A percentile compares a stretch with the other conserved stretches of the same genome.
Evolutionary conservation across 2,888 invertebrate species (phyloP).

Genomic region (Alloscopus bannaensis): DNA sequence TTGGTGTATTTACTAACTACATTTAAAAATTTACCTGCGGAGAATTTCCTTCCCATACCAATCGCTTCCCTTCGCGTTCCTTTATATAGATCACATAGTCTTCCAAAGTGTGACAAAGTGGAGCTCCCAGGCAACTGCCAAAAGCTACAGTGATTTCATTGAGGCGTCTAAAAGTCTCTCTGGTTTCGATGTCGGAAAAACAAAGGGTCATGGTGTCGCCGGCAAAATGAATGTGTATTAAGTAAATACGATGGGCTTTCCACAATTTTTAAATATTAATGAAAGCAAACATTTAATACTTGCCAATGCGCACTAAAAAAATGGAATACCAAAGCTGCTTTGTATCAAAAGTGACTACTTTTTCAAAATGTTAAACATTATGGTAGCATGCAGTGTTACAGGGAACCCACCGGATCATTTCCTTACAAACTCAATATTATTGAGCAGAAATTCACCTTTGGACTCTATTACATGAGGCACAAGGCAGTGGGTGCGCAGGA

Average conservation of each 20-base stretch:
- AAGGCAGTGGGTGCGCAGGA: too few species aligned
- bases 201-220: constrained; percentile 16
- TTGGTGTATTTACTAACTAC: neutral
- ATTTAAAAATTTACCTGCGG: constrained; percentile 51
- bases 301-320: too few species aligned
- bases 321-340: neutral
- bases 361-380: too few species aligned
- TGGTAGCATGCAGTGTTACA: too few species aligned
- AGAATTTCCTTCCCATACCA: constrained; percentile 36
- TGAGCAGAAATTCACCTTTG: too few species aligned
- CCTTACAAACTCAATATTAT: too few species aligned
- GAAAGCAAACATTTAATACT: too few species aligned
- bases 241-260: too few species aligned
- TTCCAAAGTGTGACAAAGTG: constrained; percentile 34
- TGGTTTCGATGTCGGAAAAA: constrained; percentile 33
- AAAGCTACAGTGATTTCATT: constrained; percentile 43
- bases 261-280: too few species aligned
- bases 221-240: neutral
- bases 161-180: constrained; percentile 52
- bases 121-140: constrained; percentile 32
- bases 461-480: too few species aligned
- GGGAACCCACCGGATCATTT: too few species aligned
- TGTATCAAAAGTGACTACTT: neutral
- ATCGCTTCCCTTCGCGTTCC: constrained; percentile 36
- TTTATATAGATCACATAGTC: constrained; percentile 41